Evolutionary conservation across 2,113 vertebrate species (phyloP).

Genomic region (Nycticorax nycticorax): DNA sequence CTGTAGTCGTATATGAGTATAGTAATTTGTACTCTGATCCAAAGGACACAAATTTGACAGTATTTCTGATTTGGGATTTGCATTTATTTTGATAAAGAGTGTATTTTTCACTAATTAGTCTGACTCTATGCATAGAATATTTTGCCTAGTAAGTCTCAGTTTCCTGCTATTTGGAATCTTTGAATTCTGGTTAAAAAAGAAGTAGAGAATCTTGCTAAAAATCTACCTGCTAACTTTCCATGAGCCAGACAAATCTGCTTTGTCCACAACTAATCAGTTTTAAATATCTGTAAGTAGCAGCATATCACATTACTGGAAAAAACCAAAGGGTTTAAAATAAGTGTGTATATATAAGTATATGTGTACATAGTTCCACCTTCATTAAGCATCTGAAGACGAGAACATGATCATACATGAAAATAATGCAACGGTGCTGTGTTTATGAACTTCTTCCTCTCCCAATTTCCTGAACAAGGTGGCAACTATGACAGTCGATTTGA

Average conservation of each 20-base stretch:
- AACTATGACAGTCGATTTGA: conserved; percentile 97
- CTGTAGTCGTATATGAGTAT: neutral
- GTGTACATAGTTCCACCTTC: conserved; percentile 10
- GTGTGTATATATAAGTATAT: neutral
- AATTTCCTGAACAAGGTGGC: conserved; percentile 84
- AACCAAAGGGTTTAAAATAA: neutral
- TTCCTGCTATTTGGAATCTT: neutral
- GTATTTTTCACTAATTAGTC: neutral
- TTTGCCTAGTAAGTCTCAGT: neutral
- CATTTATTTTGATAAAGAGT: neutral
- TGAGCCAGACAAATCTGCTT: neutral
- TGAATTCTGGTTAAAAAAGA: neutral
- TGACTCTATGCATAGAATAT: neutral
- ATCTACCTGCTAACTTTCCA: neutral
- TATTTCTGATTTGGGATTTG: neutral
- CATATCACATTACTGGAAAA: neutral
- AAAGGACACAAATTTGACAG: neutral
- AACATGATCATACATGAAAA: conserved; percentile 11
- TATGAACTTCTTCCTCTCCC: conserved; percentile 63
- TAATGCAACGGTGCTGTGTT: neutral
- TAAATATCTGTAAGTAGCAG: neutral
- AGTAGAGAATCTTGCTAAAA: neutral
- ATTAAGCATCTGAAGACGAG: conserved; percentile 21
- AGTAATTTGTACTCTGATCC: neutral
- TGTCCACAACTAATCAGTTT: neutral